Percentiles rank a stretch among this genome's conserved stretches.
Conservation (phyloP, 2,888 invertebrate species). For the Dicycla oo region DNA sequence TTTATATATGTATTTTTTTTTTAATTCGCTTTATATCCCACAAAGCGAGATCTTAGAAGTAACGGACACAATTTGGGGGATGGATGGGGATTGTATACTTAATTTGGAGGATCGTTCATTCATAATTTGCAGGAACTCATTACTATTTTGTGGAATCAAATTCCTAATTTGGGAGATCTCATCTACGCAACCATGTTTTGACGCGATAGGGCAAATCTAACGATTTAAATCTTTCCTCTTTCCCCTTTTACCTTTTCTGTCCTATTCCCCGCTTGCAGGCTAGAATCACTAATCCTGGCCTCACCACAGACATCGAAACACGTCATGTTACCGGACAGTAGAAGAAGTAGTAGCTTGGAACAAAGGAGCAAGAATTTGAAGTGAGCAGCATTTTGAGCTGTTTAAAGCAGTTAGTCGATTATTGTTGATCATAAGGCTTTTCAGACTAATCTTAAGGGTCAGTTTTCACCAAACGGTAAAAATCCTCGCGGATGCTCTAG, state of each 20-base stretch:
- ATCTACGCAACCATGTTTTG: neutral
- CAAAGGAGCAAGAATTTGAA: constrained; percentile 13
- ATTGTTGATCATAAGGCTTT: too few relatives aligned
- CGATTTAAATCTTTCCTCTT: neutral
- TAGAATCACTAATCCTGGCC: neutral
- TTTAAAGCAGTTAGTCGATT: neutral
- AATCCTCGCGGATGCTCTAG: too few relatives aligned
- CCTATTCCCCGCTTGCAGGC: neutral
- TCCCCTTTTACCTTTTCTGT: neutral
- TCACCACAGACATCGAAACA: constrained; percentile 10
- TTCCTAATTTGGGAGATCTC: neutral
- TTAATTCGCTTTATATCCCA: too few relatives aligned
- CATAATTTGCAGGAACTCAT: too few relatives aligned
- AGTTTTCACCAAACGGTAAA: too few relatives aligned
- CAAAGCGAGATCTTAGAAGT: too few relatives aligned
- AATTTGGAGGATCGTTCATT: neutral
- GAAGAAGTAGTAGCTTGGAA: neutral
- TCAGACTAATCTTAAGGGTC: too few relatives aligned
- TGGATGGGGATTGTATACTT: too few relatives aligned
- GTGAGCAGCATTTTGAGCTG: constrained; percentile 27
- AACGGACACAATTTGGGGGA: too few relatives aligned
- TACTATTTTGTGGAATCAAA: neutral
- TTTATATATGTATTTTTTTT: too few relatives aligned
- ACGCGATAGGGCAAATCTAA: neutral
- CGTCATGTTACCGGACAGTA: constrained; percentile 1